phyloP scores from a whole-genome alignment of 1,140 invertebrate genomes.

The fruit fly (Drosophila melanogaster) region DNA sequence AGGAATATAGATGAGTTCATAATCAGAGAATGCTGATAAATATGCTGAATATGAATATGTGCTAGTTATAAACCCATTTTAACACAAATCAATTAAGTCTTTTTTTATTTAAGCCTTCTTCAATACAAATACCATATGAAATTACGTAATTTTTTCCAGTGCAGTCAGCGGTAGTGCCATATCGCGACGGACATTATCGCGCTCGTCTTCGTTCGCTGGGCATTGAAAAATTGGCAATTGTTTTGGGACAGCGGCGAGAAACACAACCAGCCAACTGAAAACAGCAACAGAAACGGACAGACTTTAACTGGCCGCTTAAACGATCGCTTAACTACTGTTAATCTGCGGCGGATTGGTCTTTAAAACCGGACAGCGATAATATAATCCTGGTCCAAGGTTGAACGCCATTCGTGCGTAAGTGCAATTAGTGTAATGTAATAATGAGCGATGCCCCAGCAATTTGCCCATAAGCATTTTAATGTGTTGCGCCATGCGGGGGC shows the following conservation, averaged over 20 bases:
- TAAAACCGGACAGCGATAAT: constrained; percentile 37
- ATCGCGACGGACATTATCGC: constrained; percentile 67
- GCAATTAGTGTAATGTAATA: constrained; percentile 79
- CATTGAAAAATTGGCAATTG: constrained; percentile 76
- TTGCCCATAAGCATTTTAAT: constrained; percentile 49
- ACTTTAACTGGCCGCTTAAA: constrained; percentile 67
- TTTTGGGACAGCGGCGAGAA: constrained; percentile 11
- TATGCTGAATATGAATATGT: too few relatives aligned
- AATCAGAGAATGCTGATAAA: too few relatives aligned
- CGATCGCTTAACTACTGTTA: constrained; percentile 83
- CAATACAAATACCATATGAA: too few relatives aligned
- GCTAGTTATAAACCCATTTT: too few relatives aligned
- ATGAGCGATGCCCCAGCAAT: constrained; percentile 66
- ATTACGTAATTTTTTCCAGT: constrained; percentile 1
- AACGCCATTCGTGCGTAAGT: constrained; percentile 71
- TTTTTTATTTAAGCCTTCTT: too few relatives aligned
- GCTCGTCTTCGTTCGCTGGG: constrained; percentile 65
- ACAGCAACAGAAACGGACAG: constrained; percentile 20
- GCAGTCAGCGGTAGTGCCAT: constrained; percentile 29
- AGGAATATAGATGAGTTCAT: too few relatives aligned
- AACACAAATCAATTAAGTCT: too few relatives aligned
- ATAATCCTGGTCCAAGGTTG: constrained; percentile 43
- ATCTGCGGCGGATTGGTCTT: constrained; percentile 50
- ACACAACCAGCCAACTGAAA: constrained; percentile 7
- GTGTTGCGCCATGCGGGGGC: constrained; percentile 13